Conservation (phyloP, 2,888 invertebrate species). For the Himalopsyche kuldschensis region DNA sequence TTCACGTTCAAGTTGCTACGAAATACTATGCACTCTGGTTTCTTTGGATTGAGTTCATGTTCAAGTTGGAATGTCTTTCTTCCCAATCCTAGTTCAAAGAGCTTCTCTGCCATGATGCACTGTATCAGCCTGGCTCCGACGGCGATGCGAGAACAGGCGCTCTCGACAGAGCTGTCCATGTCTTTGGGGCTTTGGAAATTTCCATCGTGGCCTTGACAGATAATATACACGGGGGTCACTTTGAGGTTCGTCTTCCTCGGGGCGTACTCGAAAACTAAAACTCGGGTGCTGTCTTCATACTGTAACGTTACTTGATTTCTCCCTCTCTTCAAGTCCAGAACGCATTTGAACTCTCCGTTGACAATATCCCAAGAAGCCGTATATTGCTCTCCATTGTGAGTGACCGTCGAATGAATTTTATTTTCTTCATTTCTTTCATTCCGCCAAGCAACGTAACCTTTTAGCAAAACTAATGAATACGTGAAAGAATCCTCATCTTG, state of each 20-base stretch:
- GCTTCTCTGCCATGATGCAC: slow-evolving; percentile 83
- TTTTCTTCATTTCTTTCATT: slow-evolving; percentile 51
- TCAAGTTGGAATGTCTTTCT: slow-evolving; percentile 82
- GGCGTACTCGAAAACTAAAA: slow-evolving; percentile 59
- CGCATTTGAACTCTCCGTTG: slow-evolving; percentile 70
- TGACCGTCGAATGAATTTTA: slow-evolving; percentile 50
- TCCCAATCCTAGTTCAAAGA: slow-evolving; percentile 75
- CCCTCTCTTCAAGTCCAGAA: slow-evolving; percentile 66
- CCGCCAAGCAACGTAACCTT: slow-evolving; percentile 56
- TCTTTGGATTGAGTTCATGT: slow-evolving; percentile 60
- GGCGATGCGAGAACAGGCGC: slow-evolving; percentile 75
- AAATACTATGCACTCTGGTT: slow-evolving; percentile 72
- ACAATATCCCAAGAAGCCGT: slow-evolving; percentile 64
- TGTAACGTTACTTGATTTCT: slow-evolving; percentile 65
- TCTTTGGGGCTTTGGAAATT: slow-evolving; percentile 70
- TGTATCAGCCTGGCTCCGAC: slow-evolving; percentile 81
- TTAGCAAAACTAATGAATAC: slow-evolving; percentile 64
- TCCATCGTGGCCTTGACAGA: slow-evolving; percentile 79
- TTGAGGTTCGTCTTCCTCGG: slow-evolving; percentile 62
- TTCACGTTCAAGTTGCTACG: slow-evolving; percentile 70
- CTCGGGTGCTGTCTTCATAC: slow-evolving; percentile 56
- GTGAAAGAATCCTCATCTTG: slow-evolving; percentile 63
- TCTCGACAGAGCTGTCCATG: slow-evolving; percentile 67
- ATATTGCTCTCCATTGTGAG: slow-evolving; percentile 49
- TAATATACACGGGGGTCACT: slow-evolving; percentile 80